A percentile compares a stretch with the other conserved stretches of the same genome.
phyloP scores from a whole-genome alignment of 2,113 vertebrate species.

The Phocoena sinus region DNA sequence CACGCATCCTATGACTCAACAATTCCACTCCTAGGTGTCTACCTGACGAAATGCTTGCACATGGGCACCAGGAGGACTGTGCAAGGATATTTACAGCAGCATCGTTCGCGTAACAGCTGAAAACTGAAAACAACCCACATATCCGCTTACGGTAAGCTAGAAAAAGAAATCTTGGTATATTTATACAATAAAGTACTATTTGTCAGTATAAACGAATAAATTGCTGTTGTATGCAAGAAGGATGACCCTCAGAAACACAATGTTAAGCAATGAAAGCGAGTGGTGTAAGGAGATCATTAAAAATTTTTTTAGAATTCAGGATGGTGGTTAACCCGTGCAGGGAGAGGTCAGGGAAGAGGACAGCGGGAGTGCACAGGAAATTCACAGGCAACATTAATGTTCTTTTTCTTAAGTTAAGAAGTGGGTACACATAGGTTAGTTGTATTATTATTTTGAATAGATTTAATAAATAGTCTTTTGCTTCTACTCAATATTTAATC shows the following conservation, averaged over 20 bases:
- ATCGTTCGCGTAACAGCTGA: accelerated
- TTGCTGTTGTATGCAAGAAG: not conserved
- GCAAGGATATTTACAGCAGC: not conserved
- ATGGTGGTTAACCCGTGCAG: not conserved
- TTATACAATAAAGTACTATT: not conserved
- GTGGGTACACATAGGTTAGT: not conserved
- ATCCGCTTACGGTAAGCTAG: not conserved
- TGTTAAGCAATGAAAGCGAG: not conserved
- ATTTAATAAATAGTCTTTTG: not conserved
- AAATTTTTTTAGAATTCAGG: not conserved
- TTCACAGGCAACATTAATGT: not conserved
- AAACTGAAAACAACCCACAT: not conserved
- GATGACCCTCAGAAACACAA: not conserved
- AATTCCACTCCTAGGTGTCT: not conserved
- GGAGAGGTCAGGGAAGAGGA: accelerated
- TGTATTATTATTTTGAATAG: not conserved
- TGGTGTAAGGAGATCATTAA: not conserved
- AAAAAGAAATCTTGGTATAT: not conserved
- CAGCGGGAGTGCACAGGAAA: accelerated
- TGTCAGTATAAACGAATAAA: not conserved
- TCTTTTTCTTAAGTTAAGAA: not conserved
- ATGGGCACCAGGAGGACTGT: too few species aligned
- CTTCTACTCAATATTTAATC: constrained; percentile 9
- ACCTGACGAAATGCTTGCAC: not conserved
- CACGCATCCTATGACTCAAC: not conserved